A percentile compares a stretch with the other conserved stretches of the same genome.
phyloP scores from a whole-genome alignment of 2,797 vertebrate species.

The Centroberyx gerrardi region DNA sequence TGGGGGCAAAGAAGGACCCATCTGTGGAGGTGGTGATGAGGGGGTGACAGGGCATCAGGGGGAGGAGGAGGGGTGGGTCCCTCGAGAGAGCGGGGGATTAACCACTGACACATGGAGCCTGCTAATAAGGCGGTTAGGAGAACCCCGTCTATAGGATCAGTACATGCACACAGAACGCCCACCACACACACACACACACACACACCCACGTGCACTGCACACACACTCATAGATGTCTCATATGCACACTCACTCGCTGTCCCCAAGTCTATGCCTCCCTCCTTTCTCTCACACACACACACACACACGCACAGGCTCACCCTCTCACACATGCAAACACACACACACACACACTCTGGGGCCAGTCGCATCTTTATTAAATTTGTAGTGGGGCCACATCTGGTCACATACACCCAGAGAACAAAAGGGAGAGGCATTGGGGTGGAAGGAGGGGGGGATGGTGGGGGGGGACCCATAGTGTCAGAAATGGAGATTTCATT shows the following conservation, averaged over 20 bases:
- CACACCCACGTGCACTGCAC: slow-evolving; percentile 10
- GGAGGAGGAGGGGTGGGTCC: slow-evolving; percentile 58
- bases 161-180: slow-evolving; percentile 53
- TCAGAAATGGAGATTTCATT: slow-evolving; percentile 81
- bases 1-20: slow-evolving; percentile 85
- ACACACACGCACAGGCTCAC: neutral
- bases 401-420: slow-evolving; percentile 80
- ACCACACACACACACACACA: slow-evolving; percentile 12
- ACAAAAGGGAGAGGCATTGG: slow-evolving; percentile 76
- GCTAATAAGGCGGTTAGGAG: slow-evolving; percentile 82
- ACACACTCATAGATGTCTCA: neutral
- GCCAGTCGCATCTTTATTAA: slow-evolving; percentile 81
- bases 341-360: neutral
- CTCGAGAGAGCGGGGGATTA: slow-evolving; percentile 80
- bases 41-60: slow-evolving; percentile 69
- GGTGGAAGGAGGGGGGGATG: slow-evolving; percentile 22
- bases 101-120: slow-evolving; percentile 86
- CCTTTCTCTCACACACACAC: slow-evolving; percentile 8
- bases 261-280: neutral
- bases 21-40: slow-evolving; percentile 84
- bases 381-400: slow-evolving; percentile 87
- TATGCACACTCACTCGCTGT: slow-evolving; percentile 2
- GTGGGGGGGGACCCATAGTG: slow-evolving; percentile 40
- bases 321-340: neutral
- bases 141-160: slow-evolving; percentile 68